phyloP scores from a whole-genome alignment of 2,888 invertebrate species.

The Eumerus sabulonum region DNA sequence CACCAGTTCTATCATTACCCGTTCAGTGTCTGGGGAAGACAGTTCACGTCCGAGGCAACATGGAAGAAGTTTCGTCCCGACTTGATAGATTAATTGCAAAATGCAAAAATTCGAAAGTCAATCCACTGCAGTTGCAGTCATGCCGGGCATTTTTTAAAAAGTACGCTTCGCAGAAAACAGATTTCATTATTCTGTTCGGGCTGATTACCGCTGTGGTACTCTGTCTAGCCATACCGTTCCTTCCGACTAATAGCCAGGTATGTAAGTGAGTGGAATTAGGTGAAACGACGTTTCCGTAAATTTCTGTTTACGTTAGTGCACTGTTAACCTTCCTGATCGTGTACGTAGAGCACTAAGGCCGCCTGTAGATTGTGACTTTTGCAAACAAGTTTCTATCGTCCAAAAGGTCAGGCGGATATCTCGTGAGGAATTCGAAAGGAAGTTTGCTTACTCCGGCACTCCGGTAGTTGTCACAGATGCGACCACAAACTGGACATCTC shows the following conservation, averaged over 20 bases:
- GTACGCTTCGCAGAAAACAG: background rate
- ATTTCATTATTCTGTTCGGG: conserved; percentile 18
- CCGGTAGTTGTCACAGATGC: conserved; percentile 94
- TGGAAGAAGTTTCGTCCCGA: conserved; percentile 51
- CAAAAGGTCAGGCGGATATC: conserved; percentile 84
- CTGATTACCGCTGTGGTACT: conserved; percentile 6
- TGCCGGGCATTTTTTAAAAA: no score
- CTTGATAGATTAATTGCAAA: conserved; percentile 40
- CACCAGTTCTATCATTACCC: background rate
- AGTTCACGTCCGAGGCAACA: conserved; percentile 8
- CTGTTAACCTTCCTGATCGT: conserved; percentile 72
- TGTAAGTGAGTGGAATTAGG: no score
- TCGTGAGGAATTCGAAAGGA: conserved; percentile 84
- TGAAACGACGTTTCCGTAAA: no score
- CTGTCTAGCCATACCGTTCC: conserved; percentile 26
- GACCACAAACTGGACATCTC: conserved; percentile 89
- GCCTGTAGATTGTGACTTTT: conserved; percentile 90
- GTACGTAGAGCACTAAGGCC: conserved; percentile 83
- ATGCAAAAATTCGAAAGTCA: conserved; percentile 41
- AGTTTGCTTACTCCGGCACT: conserved; percentile 87
- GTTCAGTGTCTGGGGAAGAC: background rate
- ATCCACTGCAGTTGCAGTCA: conserved; percentile 37
- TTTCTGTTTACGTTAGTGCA: conserved; percentile 69
- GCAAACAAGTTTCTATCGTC: conserved; percentile 83
- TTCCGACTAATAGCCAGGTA: conserved; percentile 34